Evolutionary conservation across 2,797 vertebrate species (phyloP), one percentile per base, ranked within the genome.

Genomic region (Pseudotriccus pelzelni): DNA sequence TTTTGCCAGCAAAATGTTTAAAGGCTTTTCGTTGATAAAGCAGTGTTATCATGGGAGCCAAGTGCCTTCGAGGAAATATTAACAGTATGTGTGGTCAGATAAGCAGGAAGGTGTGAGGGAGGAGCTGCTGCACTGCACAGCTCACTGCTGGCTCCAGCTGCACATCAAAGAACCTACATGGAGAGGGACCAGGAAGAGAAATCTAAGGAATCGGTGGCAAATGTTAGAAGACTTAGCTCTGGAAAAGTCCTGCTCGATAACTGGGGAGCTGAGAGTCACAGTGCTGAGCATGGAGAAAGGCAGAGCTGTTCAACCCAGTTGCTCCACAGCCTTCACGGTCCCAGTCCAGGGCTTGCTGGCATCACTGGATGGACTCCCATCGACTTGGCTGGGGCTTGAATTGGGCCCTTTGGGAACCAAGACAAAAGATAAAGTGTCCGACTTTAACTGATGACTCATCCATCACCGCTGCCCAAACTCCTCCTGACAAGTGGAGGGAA

Each of bases 111-210:
- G 83, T 27, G 19, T 37, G 90, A 96, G 77, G 5, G 15, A 94
- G 90, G 94, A 94, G 86, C 83, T 93, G 53, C 86, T 69, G 84
- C 92, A 77, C 79, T 95, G 66, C 94, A 93, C 50, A 68, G 68
- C 60, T 92, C 77, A 49, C 74, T 49, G 72, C 32, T 96, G 94
- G 72, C 69, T 86, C 87, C 88, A 5, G 55, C 22, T 89, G 9
- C 58, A 95, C 92, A 60, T 96, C 97, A 96, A 96, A 97, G 93
- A 86, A 96, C 77, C 55, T 92, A 37, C 23, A 4, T 30, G 81
- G 80, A 92, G 92, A 93, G 63, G 77, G 66, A 86, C 77, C 66
- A 80, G 67, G 63, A 82, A 70, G 86, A 80, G 76, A 89, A 95
- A 91, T 74, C 9, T 27, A 56, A 91, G 89, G 95, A 95, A 81